Conservation (phyloP, 2,797 vertebrate genomes). For the Falco peregrinus region DNA sequence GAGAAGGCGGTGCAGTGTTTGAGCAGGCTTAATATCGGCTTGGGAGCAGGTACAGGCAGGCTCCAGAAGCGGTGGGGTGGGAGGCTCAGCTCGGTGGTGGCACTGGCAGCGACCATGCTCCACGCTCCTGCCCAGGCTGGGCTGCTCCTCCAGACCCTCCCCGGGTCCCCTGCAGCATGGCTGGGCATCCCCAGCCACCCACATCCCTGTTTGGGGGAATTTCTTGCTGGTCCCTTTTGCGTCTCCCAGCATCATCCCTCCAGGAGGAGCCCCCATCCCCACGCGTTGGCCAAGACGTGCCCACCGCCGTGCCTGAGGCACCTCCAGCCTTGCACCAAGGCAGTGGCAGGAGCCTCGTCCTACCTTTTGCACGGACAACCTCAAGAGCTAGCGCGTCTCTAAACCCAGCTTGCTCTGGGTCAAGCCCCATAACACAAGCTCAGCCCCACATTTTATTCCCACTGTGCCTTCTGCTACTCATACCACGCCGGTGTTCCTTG, state of each 20-base stretch:
- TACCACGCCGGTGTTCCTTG: accelerated
- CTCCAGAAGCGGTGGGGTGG: conserved; percentile 26
- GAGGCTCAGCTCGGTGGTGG: conserved; percentile 1
- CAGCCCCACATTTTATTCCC: neutral
- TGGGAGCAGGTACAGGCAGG: conserved; percentile 76
- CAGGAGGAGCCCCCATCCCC: no score
- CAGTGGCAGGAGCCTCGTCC: neutral
- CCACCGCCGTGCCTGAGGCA: accelerated
- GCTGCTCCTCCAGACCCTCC: neutral
- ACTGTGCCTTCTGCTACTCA: neutral
- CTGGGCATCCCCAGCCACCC: neutral
- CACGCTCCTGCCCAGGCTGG: neutral
- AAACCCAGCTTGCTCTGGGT: neutral
- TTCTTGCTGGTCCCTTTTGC: neutral
- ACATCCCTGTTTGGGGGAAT: neutral
- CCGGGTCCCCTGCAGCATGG: neutral
- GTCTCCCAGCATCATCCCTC: neutral
- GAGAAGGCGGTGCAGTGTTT: conserved; percentile 69
- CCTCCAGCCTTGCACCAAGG: neutral
- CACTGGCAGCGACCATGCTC: neutral
- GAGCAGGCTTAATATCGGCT: conserved; percentile 60
- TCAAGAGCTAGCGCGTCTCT: neutral
- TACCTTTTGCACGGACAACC: neutral
- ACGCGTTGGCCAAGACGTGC: accelerated
- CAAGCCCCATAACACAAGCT: neutral